Conservation (phyloP, 2,797 vertebrate species). For the Pempheris klunzingeri region DNA sequence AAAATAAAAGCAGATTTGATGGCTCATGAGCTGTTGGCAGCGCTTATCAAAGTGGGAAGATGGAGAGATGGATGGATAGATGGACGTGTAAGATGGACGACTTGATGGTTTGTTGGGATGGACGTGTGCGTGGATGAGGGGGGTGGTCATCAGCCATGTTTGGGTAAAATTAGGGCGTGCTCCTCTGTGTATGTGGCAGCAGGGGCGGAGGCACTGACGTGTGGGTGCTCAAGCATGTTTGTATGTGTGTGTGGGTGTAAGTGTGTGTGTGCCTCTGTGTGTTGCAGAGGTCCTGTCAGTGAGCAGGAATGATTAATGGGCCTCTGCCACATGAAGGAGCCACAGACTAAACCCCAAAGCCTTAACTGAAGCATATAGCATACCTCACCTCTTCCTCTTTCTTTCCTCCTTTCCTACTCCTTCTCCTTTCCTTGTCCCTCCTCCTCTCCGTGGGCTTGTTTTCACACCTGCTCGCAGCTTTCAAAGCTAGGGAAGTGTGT, state of each 20-base stretch:
- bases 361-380: conserved; percentile 57
- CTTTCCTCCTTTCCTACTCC: conserved; percentile 18
- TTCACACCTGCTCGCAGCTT: conserved; percentile 81
- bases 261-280: conserved; percentile 33
- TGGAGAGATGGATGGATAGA: conserved; percentile 32
- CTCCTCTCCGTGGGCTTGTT: conserved; percentile 57
- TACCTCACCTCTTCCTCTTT: conserved; percentile 59
- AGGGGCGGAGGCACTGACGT: conserved; percentile 37
- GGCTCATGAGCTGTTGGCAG: conserved; percentile 41
- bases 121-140: conserved; percentile 37
- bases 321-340: conserved; percentile 69
- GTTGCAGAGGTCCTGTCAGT: conserved; percentile 70
- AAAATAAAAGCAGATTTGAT: conserved; percentile 44
- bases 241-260: conserved; percentile 38
- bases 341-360: conserved; percentile 62
- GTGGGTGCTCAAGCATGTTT: conserved; percentile 55
- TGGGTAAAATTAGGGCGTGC: conserved; percentile 60
- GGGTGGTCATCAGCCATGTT: conserved; percentile 64
- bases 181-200: conserved; percentile 52
- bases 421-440: conserved; percentile 31
- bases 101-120: conserved; percentile 34
- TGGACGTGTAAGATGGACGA: conserved; percentile 47
- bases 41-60: conserved; percentile 40
- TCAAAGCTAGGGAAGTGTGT: conserved; percentile 42
- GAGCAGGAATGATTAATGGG: conserved; percentile 81